Base-by-base conservation (phyloP, 2,113 vertebrate genomes). In the Malurus alboscapulatus region DNA sequence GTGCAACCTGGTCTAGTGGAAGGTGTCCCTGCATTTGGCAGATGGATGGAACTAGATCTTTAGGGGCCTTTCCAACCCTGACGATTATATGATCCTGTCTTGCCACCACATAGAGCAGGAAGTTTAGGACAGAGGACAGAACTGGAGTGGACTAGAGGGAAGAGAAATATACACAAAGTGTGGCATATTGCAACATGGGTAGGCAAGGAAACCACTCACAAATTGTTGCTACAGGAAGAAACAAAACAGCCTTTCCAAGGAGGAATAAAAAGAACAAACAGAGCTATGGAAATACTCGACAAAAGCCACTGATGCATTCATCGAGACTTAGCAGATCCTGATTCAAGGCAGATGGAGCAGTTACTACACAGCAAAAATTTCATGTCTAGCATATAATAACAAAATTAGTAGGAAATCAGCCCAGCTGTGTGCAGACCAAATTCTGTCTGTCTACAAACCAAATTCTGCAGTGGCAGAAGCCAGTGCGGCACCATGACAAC, bases 401-500 rank as follows among this genome's bases (percentile, higher is more conserved):
- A 57, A 91, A 81, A 94, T 85, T 38, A 84, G 67, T 5, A 85
- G 42, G 79, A 95, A 85, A 72, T 40, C 73, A 93, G 50, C 48
- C 51, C 66, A 93, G 61, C 53, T 78, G 48, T 30, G 12, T 34
- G 40, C 36, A 82, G 58, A 62, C 22, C 9, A 62, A 83, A 62
- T 75, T 48, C 55, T 62, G 71, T 36, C 62, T 59, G 72, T 71
- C 80, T n/a, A 40, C 62, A 91, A 72, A 84, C n/a, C 32, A 72
- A 67, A 75, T 65, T 63, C 71, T 8, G 7, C 1, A 0, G 69
- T 4, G 5, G 61, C 6, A 66, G 32, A 81, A 78, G 82, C 22
- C 59, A 61, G 12, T 5, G 38, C 0, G 2, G 79, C 76, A 84
- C 58, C 34, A 68, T 19, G 34, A 77, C 61, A 87, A 69, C 45